Percentiles rank a stretch among this genome's conserved stretches.
Conservation (phyloP, 2,113 vertebrate species). For the Pavo muticus region DNA sequence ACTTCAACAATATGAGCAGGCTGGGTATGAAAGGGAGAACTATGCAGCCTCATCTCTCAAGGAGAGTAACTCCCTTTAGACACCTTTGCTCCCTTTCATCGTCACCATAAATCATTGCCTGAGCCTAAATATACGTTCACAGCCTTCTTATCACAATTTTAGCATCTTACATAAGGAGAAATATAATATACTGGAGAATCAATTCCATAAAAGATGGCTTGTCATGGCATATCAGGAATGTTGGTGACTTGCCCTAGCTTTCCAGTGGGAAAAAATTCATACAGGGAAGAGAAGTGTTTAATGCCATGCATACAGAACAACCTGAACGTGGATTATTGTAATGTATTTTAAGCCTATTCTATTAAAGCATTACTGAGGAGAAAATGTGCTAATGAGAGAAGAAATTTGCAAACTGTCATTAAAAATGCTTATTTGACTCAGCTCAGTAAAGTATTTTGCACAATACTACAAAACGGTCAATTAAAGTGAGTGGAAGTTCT, state of each 20-base stretch:
- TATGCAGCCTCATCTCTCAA: not conserved
- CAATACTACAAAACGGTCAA: not conserved
- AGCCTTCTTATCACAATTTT: constrained; percentile 24
- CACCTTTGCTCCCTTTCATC: constrained; percentile 7
- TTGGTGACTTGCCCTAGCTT: not conserved
- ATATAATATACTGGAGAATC: not conserved
- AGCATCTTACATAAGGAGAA: constrained; percentile 49
- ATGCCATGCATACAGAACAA: not conserved
- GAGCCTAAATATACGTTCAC: constrained; percentile 32
- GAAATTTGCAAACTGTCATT: not conserved
- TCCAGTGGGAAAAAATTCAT: not conserved
- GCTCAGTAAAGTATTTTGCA: constrained; percentile 14
- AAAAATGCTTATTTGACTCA: constrained; percentile 15
- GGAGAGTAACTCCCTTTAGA: not conserved
- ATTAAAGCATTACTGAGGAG: not conserved
- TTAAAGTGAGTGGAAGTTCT: not conserved
- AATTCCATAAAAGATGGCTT: not conserved
- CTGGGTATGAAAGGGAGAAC: not conserved
- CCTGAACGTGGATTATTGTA: not conserved
- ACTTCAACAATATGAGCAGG: not conserved
- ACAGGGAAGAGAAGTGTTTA: not conserved
- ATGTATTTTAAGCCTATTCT: not conserved
- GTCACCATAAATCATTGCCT: not conserved
- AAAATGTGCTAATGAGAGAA: not conserved
- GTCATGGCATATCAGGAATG: not conserved